Conservation (phyloP, 2,797 vertebrate species). For the Microcaecilia unicolor region DNA sequence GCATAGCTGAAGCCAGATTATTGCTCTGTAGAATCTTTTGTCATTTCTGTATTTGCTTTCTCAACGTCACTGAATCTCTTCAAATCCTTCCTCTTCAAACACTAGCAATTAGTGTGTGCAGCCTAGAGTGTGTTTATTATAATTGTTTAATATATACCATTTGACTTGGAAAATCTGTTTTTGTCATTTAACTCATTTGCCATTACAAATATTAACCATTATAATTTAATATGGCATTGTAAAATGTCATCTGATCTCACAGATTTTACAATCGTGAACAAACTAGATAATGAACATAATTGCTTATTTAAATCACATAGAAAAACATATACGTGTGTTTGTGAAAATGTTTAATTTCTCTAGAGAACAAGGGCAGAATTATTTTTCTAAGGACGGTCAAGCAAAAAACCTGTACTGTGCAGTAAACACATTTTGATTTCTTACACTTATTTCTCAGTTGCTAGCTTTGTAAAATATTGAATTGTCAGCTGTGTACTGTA, state of each 20-base stretch:
- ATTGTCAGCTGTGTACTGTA: conserved; percentile 24
- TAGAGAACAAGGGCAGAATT: neutral
- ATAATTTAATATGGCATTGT: conserved; percentile 12
- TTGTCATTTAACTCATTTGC: conserved; percentile 1
- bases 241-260: conserved; percentile 33
- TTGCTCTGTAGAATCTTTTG: too few relatives aligned
- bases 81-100: too few relatives aligned
- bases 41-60: too few relatives aligned
- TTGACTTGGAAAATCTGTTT: conserved; percentile 23
- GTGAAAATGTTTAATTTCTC: too few relatives aligned
- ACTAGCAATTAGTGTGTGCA: too few relatives aligned
- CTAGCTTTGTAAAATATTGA: conserved; percentile 9
- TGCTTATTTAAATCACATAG: conserved; percentile 30
- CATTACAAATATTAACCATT: conserved; percentile 8
- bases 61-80: too few relatives aligned
- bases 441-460: conserved; percentile 4
- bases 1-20: too few relatives aligned
- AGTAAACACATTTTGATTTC: neutral
- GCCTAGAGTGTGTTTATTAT: conserved; percentile 3
- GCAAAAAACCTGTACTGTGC: neutral
- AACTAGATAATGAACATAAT: conserved; percentile 19
- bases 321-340: too few relatives aligned
- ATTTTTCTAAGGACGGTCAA: neutral
- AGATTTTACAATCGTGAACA: conserved; percentile 8
- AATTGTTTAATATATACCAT: conserved; percentile 5